Percentiles rank a stretch among this genome's conserved stretches.
phyloP scores from a whole-genome alignment of 2,113 vertebrate genomes.

The Chloropsis cyanopogon region DNA sequence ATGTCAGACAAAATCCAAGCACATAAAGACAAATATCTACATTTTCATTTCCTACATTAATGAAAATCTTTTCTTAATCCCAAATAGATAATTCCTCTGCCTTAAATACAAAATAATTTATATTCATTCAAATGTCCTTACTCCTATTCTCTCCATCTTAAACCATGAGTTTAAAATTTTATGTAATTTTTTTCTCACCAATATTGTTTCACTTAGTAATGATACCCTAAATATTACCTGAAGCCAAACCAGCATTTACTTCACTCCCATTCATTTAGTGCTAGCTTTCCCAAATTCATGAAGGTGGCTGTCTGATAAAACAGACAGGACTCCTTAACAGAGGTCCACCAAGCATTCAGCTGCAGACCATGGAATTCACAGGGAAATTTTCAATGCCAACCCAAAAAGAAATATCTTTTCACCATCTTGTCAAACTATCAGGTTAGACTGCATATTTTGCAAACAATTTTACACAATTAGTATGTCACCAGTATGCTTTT shows the following conservation, averaged over 20 bases:
- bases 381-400: not conserved
- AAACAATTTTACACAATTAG: not conserved
- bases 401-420: not conserved
- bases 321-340: not conserved
- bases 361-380: not conserved
- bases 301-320: not conserved
- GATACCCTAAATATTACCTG: not conserved
- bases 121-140: not conserved
- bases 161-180: rapidly evolving
- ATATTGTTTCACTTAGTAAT: not conserved
- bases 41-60: not conserved
- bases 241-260: not conserved
- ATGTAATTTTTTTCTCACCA: not conserved
- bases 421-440: not conserved
- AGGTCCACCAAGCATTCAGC: not conserved
- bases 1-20: not conserved
- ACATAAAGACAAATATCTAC: not conserved
- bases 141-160: not conserved
- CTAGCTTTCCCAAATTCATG: not conserved
- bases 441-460: not conserved
- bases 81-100: not conserved
- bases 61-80: not conserved
- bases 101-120: not conserved
- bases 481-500: not conserved
- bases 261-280: not conserved